Percentiles rank a stretch among this genome's conserved stretches.
Conservation (phyloP, 1,140 invertebrate genomes). For the Philopotamus ludificatus region DNA sequence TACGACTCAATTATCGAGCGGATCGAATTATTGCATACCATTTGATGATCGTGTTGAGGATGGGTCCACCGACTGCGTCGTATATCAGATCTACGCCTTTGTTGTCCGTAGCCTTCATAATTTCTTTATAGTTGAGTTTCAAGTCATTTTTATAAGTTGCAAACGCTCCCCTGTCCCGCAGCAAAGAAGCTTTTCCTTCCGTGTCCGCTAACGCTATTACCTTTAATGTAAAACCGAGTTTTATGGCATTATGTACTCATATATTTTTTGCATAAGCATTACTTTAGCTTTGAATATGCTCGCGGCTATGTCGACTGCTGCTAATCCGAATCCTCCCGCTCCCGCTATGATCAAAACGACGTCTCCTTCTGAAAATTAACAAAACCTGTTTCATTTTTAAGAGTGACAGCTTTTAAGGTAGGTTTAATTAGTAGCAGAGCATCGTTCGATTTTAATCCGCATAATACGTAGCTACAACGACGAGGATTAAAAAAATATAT, state of each 20-base stretch:
- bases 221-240: constrained; percentile 45
- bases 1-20: background rate
- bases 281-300: constrained; percentile 60
- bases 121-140: constrained; percentile 51
- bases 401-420: no score
- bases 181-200: constrained; percentile 55
- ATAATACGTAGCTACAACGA: no score
- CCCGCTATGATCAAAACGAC: constrained; percentile 58
- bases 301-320: constrained; percentile 59
- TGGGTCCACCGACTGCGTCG: constrained; percentile 60
- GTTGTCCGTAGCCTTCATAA: constrained; percentile 54
- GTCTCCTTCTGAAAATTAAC: constrained; percentile 46
- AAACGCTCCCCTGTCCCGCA: constrained; percentile 58
- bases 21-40: constrained; percentile 50
- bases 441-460: no score
- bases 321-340: constrained; percentile 58
- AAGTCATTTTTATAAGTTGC: constrained; percentile 53
- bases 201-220: constrained; percentile 59
- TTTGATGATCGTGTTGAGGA: constrained; percentile 52
- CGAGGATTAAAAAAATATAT: no score
- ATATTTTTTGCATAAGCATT: no score
- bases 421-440: no score
- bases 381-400: constrained; percentile 14
- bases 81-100: constrained; percentile 58
- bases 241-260: no score